Evolutionary conservation across 2,797 vertebrate species (phyloP).

Genomic region (Alcedo atthis): DNA sequence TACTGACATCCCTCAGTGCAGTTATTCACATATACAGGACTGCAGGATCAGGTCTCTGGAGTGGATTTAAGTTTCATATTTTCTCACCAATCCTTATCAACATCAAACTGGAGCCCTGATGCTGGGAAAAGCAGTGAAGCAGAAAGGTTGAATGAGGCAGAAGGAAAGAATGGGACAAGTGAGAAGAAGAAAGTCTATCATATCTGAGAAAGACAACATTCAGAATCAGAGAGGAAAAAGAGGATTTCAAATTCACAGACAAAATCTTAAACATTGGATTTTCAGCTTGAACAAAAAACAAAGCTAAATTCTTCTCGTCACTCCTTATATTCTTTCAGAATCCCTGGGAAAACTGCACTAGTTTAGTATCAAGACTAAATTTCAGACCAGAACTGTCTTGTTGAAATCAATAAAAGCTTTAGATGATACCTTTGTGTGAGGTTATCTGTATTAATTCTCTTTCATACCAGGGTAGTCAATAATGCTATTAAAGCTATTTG

Average conservation of each 20-base stretch:
- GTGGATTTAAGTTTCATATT: constrained; percentile 4
- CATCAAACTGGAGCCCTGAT: not conserved
- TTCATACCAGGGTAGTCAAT: constrained; percentile 1
- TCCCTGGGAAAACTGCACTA: not conserved
- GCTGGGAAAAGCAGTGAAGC: not conserved
- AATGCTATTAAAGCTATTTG: constrained; percentile 4
- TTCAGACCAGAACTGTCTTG: constrained; percentile 17
- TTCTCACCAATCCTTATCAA: not conserved
- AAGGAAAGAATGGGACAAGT: not conserved
- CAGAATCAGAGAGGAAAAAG: constrained; percentile 3
- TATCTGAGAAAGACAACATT: not conserved
- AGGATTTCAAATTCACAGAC: not conserved
- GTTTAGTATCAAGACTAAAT: constrained; percentile 14
- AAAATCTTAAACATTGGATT: not conserved
- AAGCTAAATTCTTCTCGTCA: not conserved
- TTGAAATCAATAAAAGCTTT: constrained; percentile 57
- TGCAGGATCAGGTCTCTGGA: not conserved
- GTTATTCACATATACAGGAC: constrained; percentile 14
- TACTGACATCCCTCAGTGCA: not conserved
- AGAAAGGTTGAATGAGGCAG: not conserved
- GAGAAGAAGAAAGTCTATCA: not conserved
- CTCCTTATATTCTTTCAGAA: not conserved
- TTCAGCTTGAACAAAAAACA: constrained; percentile 22
- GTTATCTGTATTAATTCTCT: constrained; percentile 39
- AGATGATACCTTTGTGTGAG: constrained; percentile 26